Percentiles rank a stretch among this genome's conserved stretches.
Evolutionary conservation across 2,797 vertebrate species (phyloP).

Genomic region (Crenuchus spilurus): DNA sequence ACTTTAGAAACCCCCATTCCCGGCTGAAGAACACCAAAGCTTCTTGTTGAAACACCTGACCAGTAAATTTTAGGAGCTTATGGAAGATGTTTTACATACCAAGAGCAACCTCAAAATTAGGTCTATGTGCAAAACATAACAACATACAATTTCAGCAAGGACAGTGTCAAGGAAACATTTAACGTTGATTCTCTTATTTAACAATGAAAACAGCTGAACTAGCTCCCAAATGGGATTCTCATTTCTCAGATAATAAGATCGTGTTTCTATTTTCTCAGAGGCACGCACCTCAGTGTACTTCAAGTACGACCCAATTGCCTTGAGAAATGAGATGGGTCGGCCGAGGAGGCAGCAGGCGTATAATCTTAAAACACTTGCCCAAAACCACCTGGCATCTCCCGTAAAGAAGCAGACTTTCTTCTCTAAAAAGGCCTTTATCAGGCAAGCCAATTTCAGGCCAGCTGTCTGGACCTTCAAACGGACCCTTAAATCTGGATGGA

Average conservation of each 20-base stretch:
- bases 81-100: not conserved
- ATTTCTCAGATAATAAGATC: constrained; percentile 21
- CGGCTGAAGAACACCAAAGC: not conserved
- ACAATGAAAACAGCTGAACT: constrained; percentile 6
- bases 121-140: not conserved
- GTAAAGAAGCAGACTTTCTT: constrained; percentile 41
- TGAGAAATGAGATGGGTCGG: constrained; percentile 45
- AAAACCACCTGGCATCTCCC: constrained; percentile 50
- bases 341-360: constrained; percentile 36
- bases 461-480: constrained; percentile 46
- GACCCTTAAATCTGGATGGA: constrained; percentile 54
- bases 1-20: constrained; percentile 27
- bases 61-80: too few species aligned
- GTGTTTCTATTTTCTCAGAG: constrained; percentile 33
- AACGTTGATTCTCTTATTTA: not conserved
- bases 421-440: constrained; percentile 53
- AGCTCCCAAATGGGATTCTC: constrained; percentile 1
- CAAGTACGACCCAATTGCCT: constrained; percentile 40
- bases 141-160: not conserved
- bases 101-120: not conserved
- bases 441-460: constrained; percentile 45
- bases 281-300: constrained; percentile 15
- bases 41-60: not conserved
- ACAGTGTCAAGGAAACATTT: not conserved
- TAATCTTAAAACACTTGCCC: constrained; percentile 52